Evolutionary conservation across 2,797 vertebrate species (phyloP).

Genomic region (Pangasius djambal): DNA sequence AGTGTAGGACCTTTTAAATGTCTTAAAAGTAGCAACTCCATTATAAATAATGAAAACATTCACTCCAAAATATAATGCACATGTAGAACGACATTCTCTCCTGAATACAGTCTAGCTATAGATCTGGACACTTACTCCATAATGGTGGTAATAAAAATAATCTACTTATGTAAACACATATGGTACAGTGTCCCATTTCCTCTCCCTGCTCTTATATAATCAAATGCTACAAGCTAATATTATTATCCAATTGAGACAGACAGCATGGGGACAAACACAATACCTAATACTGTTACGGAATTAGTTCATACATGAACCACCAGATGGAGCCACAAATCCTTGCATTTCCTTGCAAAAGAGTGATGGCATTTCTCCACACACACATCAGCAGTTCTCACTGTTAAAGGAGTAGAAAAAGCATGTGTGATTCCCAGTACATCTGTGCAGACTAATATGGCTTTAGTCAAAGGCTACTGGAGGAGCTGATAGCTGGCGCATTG

Average conservation of each 20-base stretch:
- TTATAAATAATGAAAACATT: conserved; percentile 27
- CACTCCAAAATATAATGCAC: conserved; percentile 5
- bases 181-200: conserved; percentile 29
- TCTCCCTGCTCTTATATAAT: conserved; percentile 34
- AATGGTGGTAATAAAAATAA: conserved; percentile 37
- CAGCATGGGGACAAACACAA: conserved; percentile 28
- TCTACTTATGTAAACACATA: conserved; percentile 45
- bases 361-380: conserved; percentile 20
- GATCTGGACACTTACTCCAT: conserved; percentile 14
- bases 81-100: conserved; percentile 14
- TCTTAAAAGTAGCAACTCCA: not conserved
- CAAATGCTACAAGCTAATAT: conserved; percentile 55
- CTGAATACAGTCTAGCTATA: not conserved
- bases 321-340: conserved; percentile 37
- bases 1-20: conserved; percentile 4
- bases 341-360: conserved; percentile 43
- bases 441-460: conserved; percentile 75
- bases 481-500: conserved; percentile 55
- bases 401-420: conserved; percentile 48
- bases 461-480: conserved; percentile 64
- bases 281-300: conserved; percentile 16
- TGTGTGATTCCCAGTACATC: conserved; percentile 58
- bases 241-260: conserved; percentile 40
- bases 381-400: conserved; percentile 47
- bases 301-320: conserved; percentile 34